A percentile compares a stretch with the other conserved stretches of the same genome.
These are phyloP conservation scores for Aleiodes alternator DNA, from an alignment of 2,888 invertebrate species.

Conservation along the genomic window DNA sequence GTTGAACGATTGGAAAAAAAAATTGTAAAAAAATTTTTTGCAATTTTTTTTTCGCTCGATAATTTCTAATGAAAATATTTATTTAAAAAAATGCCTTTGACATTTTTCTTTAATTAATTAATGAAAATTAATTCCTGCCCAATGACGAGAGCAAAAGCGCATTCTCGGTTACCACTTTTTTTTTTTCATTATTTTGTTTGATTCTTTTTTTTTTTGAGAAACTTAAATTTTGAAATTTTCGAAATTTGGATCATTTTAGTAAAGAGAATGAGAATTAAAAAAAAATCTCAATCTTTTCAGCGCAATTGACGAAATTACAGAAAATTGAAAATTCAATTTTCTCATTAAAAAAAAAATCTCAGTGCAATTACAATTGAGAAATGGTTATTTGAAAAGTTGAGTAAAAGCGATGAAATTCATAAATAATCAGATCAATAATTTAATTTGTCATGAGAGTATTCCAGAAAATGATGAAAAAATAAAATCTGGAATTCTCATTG, in stretches of 20 bases:
- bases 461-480: constrained; percentile 15
- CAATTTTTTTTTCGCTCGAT: constrained; percentile 1
- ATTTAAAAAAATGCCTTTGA: not conserved
- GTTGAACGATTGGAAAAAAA: not conserved
- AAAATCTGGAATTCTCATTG: constrained; percentile 18
- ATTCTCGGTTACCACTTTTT: constrained; percentile 23
- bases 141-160: constrained; percentile 46
- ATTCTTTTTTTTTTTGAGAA: constrained; percentile 13
- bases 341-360: constrained; percentile 31
- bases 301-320: too few species aligned
- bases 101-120: not conserved
- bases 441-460: constrained; percentile 4
- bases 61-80: constrained; percentile 6
- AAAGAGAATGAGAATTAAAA: too few species aligned
- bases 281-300: too few species aligned
- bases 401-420: constrained; percentile 4
- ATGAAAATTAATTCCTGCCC: constrained; percentile 20
- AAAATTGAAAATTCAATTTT: too few species aligned
- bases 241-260: too few species aligned
- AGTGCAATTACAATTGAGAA: constrained; percentile 46
- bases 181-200: not conserved
- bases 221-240: too few species aligned
- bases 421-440: constrained; percentile 22
- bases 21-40: not conserved
- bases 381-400: constrained; percentile 12